A percentile compares a stretch with the other conserved stretches of the same genome.
These are phyloP conservation scores for Sandelia bainsii DNA, from an alignment of 2,797 vertebrate genomes.

Conservation along the genomic window DNA sequence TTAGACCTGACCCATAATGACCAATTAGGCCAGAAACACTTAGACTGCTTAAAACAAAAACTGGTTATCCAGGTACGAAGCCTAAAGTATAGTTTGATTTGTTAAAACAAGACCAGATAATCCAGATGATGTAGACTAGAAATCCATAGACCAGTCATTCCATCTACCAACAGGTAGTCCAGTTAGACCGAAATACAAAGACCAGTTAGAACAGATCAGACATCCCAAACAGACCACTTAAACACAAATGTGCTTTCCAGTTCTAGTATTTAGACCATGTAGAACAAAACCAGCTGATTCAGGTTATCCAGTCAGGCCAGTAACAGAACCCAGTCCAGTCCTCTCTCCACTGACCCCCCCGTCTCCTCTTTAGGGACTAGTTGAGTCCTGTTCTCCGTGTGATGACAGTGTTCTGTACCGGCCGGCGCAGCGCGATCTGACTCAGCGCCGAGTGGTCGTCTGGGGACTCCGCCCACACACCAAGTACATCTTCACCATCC, in stretches of 20 bases:
- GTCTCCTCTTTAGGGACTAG: constrained; percentile 40
- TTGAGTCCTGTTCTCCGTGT: constrained; percentile 76
- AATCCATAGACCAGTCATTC: neutral
- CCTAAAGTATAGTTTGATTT: neutral
- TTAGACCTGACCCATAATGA: too few species aligned
- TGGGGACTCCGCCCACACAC: constrained; percentile 86
- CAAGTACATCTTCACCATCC: constrained; percentile 85
- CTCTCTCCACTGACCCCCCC: neutral
- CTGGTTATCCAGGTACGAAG: too few species aligned
- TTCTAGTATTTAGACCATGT: too few species aligned
- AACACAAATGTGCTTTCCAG: too few species aligned
- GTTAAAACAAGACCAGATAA: neutral
- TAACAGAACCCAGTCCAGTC: neutral
- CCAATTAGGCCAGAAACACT: neutral
- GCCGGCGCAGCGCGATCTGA: constrained; percentile 73
- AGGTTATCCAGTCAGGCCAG: neutral
- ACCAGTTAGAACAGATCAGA: too few species aligned
- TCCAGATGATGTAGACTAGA: neutral
- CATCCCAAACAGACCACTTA: neutral
- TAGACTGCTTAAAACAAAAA: neutral
- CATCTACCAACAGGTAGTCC: neutral
- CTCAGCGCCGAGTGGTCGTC: constrained; percentile 76
- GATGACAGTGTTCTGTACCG: constrained; percentile 78
- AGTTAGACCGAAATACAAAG: too few species aligned
- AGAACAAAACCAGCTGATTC: too few species aligned